A percentile compares a stretch with the other conserved stretches of the same genome.
Evolutionary conservation across 1,140 invertebrate species (phyloP).

Genomic region (Vanessa atalanta): DNA sequence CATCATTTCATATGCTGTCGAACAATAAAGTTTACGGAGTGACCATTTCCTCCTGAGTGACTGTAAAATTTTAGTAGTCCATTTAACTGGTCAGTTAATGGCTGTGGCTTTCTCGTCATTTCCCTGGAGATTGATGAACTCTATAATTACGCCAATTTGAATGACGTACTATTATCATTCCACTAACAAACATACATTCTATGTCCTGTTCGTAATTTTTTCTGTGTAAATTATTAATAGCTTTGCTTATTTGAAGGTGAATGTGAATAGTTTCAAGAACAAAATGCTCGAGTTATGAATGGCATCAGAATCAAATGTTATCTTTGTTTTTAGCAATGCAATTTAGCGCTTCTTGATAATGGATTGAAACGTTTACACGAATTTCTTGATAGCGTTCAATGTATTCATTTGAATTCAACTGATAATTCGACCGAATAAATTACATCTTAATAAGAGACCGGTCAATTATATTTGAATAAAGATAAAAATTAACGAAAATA

Average conservation of each 20-base stretch:
- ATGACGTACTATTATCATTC: slow-evolving; percentile 3
- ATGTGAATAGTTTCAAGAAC: slow-evolving; percentile 10
- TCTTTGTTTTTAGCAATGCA: slow-evolving; percentile 32
- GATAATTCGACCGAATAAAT: not conserved
- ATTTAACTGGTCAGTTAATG: slow-evolving; percentile 11
- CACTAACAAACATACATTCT: not conserved
- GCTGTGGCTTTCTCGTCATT: slow-evolving; percentile 8
- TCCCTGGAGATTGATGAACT: slow-evolving; percentile 24
- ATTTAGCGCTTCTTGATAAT: slow-evolving; percentile 17
- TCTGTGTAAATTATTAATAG: slow-evolving; percentile 17
- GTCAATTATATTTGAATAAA: too few relatives aligned
- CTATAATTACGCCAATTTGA: slow-evolving; percentile 23
- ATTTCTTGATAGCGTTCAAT: slow-evolving; percentile 6
- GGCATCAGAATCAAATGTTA: slow-evolving; percentile 29
- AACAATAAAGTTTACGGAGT: not conserved
- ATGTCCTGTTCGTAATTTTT: slow-evolving; percentile 7
- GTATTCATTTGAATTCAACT: not conserved
- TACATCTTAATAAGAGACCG: not conserved
- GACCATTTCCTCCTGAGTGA: not conserved
- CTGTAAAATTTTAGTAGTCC: slow-evolving; percentile 11
- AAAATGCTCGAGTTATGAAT: slow-evolving; percentile 14
- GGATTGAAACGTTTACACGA: slow-evolving; percentile 1
- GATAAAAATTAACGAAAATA: too few relatives aligned
- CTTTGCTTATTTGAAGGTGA: slow-evolving; percentile 22
- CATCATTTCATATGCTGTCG: not conserved